Percentiles rank a stretch among this genome's conserved stretches.
These are phyloP conservation scores for Lepilemur ruficaudatus DNA, from an alignment of 2,797 vertebrate genomes.

Conservation along the genomic window DNA sequence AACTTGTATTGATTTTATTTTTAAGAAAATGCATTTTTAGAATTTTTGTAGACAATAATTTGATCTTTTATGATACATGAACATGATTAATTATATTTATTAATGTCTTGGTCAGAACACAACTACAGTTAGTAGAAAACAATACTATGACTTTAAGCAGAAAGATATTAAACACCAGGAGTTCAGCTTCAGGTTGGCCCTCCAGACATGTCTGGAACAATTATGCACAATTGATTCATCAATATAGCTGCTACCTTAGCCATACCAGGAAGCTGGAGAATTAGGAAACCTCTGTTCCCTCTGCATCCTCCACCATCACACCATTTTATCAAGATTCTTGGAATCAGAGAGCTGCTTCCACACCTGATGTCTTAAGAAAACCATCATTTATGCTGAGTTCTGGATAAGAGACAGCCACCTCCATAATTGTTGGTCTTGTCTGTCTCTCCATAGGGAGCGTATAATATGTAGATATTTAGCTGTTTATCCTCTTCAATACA, in stretches of 20 bases:
- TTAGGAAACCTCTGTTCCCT: not conserved
- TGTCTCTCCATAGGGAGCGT: not conserved
- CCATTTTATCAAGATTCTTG: not conserved
- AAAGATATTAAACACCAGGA: not conserved
- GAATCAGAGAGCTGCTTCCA: not conserved
- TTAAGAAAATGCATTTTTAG: not conserved
- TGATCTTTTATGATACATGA: not conserved
- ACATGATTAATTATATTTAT: not conserved
- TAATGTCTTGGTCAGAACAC: not conserved
- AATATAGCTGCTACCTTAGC: not conserved
- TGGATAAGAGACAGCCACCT: not conserved
- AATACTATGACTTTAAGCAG: not conserved
- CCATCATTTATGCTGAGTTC: not conserved
- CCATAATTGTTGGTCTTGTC: not conserved
- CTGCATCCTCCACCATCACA: not conserved
- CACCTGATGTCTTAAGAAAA: not conserved
- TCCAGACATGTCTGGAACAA: not conserved
- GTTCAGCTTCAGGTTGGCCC: not conserved
- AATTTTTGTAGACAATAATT: not conserved
- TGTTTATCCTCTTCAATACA: not conserved
- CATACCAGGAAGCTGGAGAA: not conserved
- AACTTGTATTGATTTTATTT: slow-evolving; percentile 26
- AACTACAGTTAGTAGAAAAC: not conserved
- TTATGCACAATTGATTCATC: not conserved
- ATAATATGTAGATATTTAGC: not conserved